Percentiles rank a stretch among this genome's conserved stretches.
Conservation (phyloP, 2,113 vertebrate species). For the Ranitomeya variabilis region DNA sequence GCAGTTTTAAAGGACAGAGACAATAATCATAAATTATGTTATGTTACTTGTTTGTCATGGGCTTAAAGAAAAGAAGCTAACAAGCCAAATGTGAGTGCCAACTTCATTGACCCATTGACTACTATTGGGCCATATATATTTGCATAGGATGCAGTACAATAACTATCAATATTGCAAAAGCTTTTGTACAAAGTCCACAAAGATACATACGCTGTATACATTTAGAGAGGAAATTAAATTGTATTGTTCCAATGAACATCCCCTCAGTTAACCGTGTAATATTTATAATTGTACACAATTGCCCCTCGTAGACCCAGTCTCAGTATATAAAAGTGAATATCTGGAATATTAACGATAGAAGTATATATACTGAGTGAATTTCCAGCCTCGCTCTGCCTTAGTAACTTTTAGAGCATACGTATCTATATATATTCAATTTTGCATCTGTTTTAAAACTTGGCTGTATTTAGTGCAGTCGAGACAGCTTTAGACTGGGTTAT, state of each 20-base stretch:
- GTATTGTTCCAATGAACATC: neutral
- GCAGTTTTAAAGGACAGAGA: too few species aligned
- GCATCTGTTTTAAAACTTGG: conserved; percentile 45
- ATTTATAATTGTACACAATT: neutral
- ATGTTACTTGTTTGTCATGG: too few species aligned
- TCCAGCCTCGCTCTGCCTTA: neutral
- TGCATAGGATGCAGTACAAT: too few species aligned
- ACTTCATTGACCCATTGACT: too few species aligned
- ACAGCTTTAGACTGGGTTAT: conserved; percentile 29
- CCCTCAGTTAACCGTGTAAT: neutral
- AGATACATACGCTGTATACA: neutral
- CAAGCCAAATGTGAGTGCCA: too few species aligned
- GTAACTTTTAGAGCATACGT: conserved; percentile 3
- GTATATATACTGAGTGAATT: neutral
- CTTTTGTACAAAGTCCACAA: too few species aligned
- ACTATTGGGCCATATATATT: too few species aligned
- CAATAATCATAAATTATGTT: too few species aligned
- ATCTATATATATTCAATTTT: conserved; percentile 30
- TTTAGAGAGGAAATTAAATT: neutral
- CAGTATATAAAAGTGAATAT: neutral
- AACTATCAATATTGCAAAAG: too few species aligned
- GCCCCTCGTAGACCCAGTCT: neutral
- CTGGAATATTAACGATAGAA: neutral
- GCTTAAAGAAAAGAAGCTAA: too few species aligned
- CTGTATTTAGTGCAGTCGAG: neutral